Evolutionary conservation across 2,113 vertebrate species (phyloP).

Genomic region (Platycercus adscitus): DNA sequence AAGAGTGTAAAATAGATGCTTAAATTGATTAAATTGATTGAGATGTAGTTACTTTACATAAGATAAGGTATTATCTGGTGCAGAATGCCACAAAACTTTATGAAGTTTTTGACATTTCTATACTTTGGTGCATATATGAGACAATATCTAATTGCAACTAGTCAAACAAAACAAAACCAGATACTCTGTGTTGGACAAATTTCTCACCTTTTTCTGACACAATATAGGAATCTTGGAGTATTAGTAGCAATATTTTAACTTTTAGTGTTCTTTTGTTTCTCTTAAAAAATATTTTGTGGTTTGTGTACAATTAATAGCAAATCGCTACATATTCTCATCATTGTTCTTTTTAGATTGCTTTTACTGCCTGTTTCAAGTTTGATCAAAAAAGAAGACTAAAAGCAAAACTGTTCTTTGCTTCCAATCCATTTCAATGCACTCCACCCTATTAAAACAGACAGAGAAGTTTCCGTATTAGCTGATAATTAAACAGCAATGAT

Average conservation of each 20-base stretch:
- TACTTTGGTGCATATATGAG: neutral
- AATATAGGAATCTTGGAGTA: neutral
- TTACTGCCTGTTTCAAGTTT: neutral
- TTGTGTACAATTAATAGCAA: neutral
- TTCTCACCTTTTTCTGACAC: neutral
- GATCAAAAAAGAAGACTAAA: neutral
- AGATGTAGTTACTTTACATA: neutral
- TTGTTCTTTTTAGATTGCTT: neutral
- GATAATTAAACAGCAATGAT: neutral
- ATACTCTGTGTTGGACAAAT: neutral
- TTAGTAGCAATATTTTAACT: neutral
- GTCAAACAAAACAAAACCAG: neutral
- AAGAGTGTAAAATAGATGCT: neutral
- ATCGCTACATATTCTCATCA: neutral
- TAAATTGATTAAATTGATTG: neutral
- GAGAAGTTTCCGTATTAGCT: neutral
- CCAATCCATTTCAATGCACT: neutral
- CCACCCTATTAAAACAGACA: neutral
- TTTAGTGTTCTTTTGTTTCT: neutral
- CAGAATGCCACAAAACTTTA: neutral
- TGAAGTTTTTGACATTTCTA: neutral
- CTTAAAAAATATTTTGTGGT: neutral
- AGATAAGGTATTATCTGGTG: neutral
- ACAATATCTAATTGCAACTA: neutral
- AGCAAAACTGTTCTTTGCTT: neutral